Conservation (phyloP, 1,140 invertebrate species). For the Lepidostoma basale region DNA sequence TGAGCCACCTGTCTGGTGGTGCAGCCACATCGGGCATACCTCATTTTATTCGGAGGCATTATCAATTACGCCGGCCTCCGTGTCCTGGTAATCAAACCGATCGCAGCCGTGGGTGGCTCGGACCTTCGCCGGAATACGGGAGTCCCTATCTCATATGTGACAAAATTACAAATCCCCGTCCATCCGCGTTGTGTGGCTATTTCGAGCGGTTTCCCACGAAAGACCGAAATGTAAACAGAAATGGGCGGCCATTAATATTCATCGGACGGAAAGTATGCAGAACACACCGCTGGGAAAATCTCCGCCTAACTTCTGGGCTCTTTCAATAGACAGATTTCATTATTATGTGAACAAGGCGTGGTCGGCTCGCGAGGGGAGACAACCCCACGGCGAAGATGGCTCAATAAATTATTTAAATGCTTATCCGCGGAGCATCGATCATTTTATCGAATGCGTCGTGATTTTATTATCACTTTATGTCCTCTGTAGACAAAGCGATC, state of each 20-base stretch:
- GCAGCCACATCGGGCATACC: neutral
- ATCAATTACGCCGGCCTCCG: slow-evolving; percentile 36
- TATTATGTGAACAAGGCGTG: slow-evolving; percentile 34
- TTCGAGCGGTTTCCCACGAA: slow-evolving; percentile 42
- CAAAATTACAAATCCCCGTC: slow-evolving; percentile 20
- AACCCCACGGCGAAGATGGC: slow-evolving; percentile 13
- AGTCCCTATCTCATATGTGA: slow-evolving; percentile 30
- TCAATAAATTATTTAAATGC: slow-evolving; percentile 26
- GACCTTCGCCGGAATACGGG: slow-evolving; percentile 3
- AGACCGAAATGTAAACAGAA: slow-evolving; percentile 39
- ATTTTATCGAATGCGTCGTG: slow-evolving; percentile 12
- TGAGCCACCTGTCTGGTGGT: slow-evolving; percentile 19
- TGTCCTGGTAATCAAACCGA: slow-evolving; percentile 38
- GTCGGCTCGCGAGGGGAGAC: slow-evolving; percentile 20
- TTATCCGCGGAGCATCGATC: slow-evolving; percentile 19
- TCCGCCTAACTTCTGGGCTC: slow-evolving; percentile 27
- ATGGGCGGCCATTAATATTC: slow-evolving; percentile 43
- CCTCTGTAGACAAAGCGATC: neutral
- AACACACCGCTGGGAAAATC: slow-evolving; percentile 42
- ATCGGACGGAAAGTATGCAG: slow-evolving; percentile 39
- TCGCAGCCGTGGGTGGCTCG: slow-evolving; percentile 35
- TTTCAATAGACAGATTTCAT: slow-evolving; percentile 37
- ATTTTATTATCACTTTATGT: slow-evolving; percentile 20
- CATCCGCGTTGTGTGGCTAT: slow-evolving; percentile 16
- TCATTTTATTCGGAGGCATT: slow-evolving; percentile 29